Evolutionary conservation across 2,888 invertebrate genomes (phyloP).

Genomic region (Drepanosiphum platanoidis): DNA sequence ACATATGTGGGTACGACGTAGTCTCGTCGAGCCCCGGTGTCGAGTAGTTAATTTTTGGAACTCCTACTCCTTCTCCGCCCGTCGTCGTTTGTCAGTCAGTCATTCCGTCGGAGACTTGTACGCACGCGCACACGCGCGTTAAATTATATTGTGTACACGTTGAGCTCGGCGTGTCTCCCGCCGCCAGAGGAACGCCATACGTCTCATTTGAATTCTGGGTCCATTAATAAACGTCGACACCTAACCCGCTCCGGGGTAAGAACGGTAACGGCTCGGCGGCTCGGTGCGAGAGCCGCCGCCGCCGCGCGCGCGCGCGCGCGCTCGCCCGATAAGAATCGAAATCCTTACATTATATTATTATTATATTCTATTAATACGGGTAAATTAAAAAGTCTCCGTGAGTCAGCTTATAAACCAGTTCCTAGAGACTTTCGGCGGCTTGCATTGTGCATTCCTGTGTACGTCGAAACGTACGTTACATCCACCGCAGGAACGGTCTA

Average conservation of each 20-base stretch:
- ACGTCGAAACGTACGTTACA: background rate
- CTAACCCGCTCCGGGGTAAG: constrained; percentile 53
- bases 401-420: constrained; percentile 53
- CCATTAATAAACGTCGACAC: constrained; percentile 61
- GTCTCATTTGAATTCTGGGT: constrained; percentile 58
- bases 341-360: constrained; percentile 11
- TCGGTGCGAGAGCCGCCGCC: too few species aligned
- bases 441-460: background rate
- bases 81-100: background rate
- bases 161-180: too few species aligned
- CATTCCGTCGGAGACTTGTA: background rate
- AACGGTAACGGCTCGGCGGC: constrained; percentile 18
- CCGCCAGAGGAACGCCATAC: constrained; percentile 12
- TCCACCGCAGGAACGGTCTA: background rate
- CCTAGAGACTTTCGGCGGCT: constrained; percentile 46
- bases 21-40: background rate
- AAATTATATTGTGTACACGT: too few species aligned
- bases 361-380: constrained; percentile 54
- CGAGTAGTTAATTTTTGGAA: background rate
- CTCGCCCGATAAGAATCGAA: too few species aligned
- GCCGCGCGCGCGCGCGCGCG: constrained; percentile 6
- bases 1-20: background rate
- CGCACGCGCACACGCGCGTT: background rate
- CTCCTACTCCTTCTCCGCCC: background rate
- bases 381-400: constrained; percentile 51